phyloP scores from a whole-genome alignment of 2,113 vertebrate species.

The Sapayoa aenigma region DNA sequence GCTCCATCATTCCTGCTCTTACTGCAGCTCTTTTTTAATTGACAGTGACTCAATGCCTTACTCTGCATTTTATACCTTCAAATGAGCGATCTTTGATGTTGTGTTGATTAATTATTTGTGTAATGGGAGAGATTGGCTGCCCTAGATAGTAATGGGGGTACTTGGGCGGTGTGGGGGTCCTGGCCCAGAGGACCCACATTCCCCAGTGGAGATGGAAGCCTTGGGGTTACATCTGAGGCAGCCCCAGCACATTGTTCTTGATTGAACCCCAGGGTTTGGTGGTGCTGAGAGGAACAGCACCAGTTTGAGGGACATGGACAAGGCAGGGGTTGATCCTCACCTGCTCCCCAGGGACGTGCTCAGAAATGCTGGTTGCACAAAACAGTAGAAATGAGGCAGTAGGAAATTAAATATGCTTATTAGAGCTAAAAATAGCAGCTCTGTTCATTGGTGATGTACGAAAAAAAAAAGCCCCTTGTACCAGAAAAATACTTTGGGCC shows the following conservation, averaged over 20 bases:
- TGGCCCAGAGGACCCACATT: not conserved
- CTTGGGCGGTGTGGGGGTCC: not conserved
- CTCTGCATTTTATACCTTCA: not conserved
- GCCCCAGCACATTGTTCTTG: rapidly evolving
- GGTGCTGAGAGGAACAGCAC: not conserved
- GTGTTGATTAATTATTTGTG: not conserved
- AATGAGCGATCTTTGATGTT: not conserved
- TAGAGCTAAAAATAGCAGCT: conserved; percentile 56
- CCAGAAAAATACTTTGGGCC: conserved; percentile 21
- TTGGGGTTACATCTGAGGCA: too few relatives aligned
- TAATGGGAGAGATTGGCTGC: not conserved
- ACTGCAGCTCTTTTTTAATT: not conserved
- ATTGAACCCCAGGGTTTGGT: not conserved
- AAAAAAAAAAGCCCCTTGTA: conserved; percentile 34
- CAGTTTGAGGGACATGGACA: rapidly evolving
- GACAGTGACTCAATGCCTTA: not conserved
- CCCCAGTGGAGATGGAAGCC: not conserved
- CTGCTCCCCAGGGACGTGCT: not conserved
- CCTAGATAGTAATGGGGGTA: not conserved
- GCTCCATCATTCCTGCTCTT: not conserved
- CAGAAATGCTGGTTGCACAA: not conserved
- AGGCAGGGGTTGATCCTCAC: not conserved
- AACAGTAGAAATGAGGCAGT: conserved; percentile 2
- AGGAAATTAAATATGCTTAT: conserved; percentile 62
- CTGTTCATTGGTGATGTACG: conserved; percentile 31